Percentiles rank a stretch among this genome's conserved stretches.
Conservation (phyloP, 2,113 vertebrate species). For the Elaphurus davidianus region DNA sequence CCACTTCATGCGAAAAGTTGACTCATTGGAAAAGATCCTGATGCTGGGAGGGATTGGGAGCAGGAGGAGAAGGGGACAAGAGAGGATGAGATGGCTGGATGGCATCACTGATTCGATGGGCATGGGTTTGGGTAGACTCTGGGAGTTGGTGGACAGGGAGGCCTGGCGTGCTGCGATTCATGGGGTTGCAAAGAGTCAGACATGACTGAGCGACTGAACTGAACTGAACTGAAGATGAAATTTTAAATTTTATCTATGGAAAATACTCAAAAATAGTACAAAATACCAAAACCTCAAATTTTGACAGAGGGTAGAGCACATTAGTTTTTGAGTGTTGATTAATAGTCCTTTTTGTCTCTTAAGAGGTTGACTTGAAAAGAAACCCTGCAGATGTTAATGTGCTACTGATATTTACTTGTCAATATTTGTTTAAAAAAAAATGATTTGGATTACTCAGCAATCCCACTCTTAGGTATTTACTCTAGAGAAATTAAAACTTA, state of each 20-base stretch:
- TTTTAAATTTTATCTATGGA: background rate
- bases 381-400: background rate
- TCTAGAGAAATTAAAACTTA: background rate
- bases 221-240: background rate
- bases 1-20: too few species aligned
- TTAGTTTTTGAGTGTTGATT: background rate
- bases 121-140: too few species aligned
- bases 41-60: too few species aligned
- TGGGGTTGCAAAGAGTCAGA: too few species aligned
- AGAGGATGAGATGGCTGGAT: too few species aligned
- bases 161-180: rapidly evolving
- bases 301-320: background rate
- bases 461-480: background rate
- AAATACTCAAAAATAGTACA: background rate
- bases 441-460: background rate
- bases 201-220: too few species aligned
- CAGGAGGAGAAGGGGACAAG: too few species aligned
- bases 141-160: too few species aligned
- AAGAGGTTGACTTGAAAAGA: background rate
- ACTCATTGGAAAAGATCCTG: too few species aligned
- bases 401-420: background rate
- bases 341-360: background rate
- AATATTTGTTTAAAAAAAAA: background rate
- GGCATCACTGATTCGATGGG: too few species aligned
- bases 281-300: background rate